Conservation (phyloP, 92 coral and sea anemone genomes). For the Pocillopora grandis region DNA sequence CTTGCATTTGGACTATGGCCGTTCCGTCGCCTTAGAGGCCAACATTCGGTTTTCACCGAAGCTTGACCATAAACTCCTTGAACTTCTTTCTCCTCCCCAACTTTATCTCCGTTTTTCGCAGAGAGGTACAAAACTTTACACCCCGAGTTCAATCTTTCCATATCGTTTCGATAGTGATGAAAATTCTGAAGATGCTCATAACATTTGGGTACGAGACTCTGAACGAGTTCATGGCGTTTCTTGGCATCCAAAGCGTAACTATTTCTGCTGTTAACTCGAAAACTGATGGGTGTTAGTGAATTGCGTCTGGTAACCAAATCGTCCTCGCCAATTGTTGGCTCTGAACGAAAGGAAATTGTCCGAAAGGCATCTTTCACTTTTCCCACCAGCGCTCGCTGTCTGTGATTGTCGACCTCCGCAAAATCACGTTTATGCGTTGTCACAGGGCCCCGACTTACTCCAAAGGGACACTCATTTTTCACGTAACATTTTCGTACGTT, state of each 20-base stretch:
- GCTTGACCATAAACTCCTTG: slow-evolving; percentile 20
- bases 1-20: background rate
- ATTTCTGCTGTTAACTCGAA: background rate
- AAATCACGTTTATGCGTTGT: slow-evolving; percentile 64
- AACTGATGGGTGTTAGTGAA: background rate
- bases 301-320: slow-evolving; percentile 33
- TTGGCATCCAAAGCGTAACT: slow-evolving; percentile 17
- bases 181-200: slow-evolving; percentile 70
- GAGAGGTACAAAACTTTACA: slow-evolving; percentile 63
- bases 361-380: slow-evolving; percentile 58
- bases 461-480: slow-evolving; percentile 31
- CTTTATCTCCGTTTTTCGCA: background rate
- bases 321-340: slow-evolving; percentile 74
- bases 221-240: slow-evolving; percentile 31
- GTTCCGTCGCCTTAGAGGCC: background rate
- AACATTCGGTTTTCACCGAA: background rate
- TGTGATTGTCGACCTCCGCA: slow-evolving; percentile 56
- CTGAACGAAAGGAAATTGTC: slow-evolving; percentile 56
- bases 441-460: slow-evolving; percentile 60
- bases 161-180: slow-evolving; percentile 75
- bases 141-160: slow-evolving; percentile 61
- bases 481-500: background rate
- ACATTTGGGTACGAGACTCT: slow-evolving; percentile 62
- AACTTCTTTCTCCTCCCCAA: background rate
- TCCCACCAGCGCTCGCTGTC: slow-evolving; percentile 56